Conservation (phyloP, 2,888 invertebrate genomes). For the Yponomeuta sedellus region DNA sequence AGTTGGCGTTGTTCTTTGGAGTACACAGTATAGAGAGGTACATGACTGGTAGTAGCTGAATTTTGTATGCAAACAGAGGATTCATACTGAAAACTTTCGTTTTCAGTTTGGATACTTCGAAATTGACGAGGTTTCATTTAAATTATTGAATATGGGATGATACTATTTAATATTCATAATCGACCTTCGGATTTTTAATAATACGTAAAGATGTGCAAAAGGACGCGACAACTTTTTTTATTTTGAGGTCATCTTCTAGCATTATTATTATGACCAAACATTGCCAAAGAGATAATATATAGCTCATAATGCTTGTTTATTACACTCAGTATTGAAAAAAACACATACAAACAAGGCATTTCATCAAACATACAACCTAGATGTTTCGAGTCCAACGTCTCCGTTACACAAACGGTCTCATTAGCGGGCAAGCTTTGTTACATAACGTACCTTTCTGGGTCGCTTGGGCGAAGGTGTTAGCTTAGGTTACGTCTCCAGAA, state of each 20-base stretch:
- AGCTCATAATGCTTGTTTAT: neutral
- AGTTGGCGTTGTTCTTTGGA: neutral
- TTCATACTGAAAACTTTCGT: no score
- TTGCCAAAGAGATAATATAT: neutral
- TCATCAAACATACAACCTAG: constrained; percentile 24
- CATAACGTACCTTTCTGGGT: constrained; percentile 48
- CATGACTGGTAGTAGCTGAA: neutral
- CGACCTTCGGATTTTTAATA: neutral
- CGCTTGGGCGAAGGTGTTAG: constrained; percentile 33
- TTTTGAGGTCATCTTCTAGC: neutral
- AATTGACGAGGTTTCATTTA: neutral
- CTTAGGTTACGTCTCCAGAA: constrained; percentile 24
- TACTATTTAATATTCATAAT: neutral
- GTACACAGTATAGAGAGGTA: neutral
- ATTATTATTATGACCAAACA: neutral
- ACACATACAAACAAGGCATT: neutral
- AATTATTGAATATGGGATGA: neutral
- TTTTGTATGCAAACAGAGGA: neutral
- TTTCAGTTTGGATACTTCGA: neutral
- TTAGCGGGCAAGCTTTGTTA: constrained; percentile 29
- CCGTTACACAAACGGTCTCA: constrained; percentile 35
- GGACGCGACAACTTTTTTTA: neutral
- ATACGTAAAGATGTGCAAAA: neutral
- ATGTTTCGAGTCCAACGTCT: constrained; percentile 27
- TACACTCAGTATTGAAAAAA: neutral